Conservation (phyloP, 1,140 invertebrate species). For the Drosophila lowei region DNA sequence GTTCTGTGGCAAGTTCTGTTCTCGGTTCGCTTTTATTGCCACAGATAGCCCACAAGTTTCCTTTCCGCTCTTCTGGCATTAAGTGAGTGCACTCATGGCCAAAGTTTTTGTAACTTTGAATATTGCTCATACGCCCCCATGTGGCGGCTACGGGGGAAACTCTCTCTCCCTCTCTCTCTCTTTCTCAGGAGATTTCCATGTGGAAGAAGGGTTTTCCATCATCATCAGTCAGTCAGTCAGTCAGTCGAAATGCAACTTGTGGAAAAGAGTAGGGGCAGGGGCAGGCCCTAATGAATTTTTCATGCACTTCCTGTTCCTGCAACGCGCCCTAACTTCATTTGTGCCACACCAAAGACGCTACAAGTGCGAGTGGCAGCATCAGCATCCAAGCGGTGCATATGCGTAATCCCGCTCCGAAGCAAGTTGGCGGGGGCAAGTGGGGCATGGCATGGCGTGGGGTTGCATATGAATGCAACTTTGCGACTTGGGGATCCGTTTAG, state of each 20-base stretch:
- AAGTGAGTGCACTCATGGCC: slow-evolving; percentile 7
- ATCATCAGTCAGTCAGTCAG: slow-evolving; percentile 9
- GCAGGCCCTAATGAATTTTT: slow-evolving; percentile 65
- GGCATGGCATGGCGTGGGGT: background rate
- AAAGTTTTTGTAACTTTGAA: slow-evolving; percentile 31
- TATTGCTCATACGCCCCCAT: slow-evolving; percentile 39
- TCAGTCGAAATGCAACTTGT: slow-evolving; percentile 30
- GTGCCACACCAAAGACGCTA: slow-evolving; percentile 43
- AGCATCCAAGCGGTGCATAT: slow-evolving; percentile 58
- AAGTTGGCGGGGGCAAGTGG: slow-evolving; percentile 4
- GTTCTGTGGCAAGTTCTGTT: slow-evolving; percentile 6
- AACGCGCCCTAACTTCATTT: slow-evolving; percentile 64
- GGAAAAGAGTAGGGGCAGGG: background rate
- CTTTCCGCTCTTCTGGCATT: slow-evolving; percentile 18
- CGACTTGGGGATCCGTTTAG: slow-evolving; percentile 67
- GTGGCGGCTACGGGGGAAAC: too few species aligned
- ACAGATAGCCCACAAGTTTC: slow-evolving; percentile 46
- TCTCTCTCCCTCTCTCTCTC: too few species aligned
- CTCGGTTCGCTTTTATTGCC: slow-evolving; percentile 42
- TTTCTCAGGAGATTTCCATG: too few species aligned
- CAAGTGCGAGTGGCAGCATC: slow-evolving; percentile 13
- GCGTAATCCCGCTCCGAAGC: slow-evolving; percentile 51
- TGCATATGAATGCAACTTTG: slow-evolving; percentile 45
- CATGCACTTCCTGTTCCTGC: slow-evolving; percentile 56
- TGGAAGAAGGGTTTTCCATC: slow-evolving; percentile 1